Percentiles rank a stretch among this genome's conserved stretches.
Evolutionary conservation across 1,140 invertebrate genomes (phyloP).

Genomic region (Gryllus bimaculatus): DNA sequence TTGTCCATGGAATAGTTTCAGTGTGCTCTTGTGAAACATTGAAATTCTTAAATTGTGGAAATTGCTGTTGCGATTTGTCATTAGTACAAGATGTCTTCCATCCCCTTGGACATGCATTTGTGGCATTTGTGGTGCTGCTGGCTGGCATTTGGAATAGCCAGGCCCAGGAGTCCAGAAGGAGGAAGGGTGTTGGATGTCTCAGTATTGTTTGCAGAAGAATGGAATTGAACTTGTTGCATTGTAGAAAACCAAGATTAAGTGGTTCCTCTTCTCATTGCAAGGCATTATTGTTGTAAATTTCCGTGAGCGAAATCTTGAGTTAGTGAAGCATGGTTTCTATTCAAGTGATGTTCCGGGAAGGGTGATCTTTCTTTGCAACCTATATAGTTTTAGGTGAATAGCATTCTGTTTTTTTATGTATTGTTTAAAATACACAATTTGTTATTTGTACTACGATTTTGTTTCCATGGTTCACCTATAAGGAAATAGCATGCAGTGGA

Average conservation of each 20-base stretch:
- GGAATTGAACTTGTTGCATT: neutral
- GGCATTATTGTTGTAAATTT: neutral
- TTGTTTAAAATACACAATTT: neutral
- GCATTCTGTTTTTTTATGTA: neutral
- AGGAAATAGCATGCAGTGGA: neutral
- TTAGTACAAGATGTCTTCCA: constrained; percentile 1
- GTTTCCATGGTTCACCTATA: neutral
- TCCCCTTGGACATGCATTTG: neutral
- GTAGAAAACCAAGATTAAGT: neutral
- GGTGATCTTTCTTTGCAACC: neutral
- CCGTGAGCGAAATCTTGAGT: neutral
- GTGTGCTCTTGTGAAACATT: no score
- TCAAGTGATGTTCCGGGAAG: neutral
- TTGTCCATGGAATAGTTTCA: no score
- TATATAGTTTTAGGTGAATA: neutral
- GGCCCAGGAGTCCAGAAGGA: neutral
- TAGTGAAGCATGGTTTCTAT: neutral
- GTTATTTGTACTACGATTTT: neutral
- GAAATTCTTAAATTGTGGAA: neutral
- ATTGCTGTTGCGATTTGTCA: neutral
- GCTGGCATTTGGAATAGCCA: neutral
- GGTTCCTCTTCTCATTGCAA: neutral
- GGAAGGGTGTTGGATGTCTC: neutral
- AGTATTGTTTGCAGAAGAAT: constrained; percentile 5
- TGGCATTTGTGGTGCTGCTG: neutral